Percentiles rank a stretch among this genome's conserved stretches.
Evolutionary conservation across 2,113 vertebrate species (phyloP).

Genomic region (Anarhynchus alexandrinus): DNA sequence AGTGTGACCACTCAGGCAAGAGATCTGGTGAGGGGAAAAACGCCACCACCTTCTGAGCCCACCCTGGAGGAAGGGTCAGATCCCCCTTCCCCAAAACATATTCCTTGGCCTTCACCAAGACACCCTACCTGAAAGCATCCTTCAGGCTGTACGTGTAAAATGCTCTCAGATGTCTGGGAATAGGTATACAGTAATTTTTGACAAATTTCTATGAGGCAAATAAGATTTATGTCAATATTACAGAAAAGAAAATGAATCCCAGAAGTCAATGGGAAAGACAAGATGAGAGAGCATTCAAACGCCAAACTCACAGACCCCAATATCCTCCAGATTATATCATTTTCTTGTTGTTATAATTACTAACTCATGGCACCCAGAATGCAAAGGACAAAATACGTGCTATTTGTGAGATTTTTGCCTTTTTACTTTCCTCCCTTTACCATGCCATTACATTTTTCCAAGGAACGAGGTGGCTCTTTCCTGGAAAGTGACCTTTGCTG

Average conservation of each 20-base stretch:
- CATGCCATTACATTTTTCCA: background rate
- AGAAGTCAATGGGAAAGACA: background rate
- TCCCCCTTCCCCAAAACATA: background rate
- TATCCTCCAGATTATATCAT: background rate
- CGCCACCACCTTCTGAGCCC: background rate
- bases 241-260: background rate
- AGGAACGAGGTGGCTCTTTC: background rate
- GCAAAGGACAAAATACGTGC: background rate
- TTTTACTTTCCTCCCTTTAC: background rate
- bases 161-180: background rate
- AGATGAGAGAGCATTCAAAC: background rate
- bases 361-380: background rate
- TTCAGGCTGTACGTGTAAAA: background rate
- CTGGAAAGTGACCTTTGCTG: conserved; percentile 44
- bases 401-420: background rate
- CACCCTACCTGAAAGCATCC: background rate
- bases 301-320: background rate
- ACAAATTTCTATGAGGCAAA: background rate
- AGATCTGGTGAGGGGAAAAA: background rate
- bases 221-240: background rate
- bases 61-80: background rate
- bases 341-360: background rate
- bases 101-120: background rate
- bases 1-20: background rate
- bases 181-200: background rate